A percentile compares a stretch with the other conserved stretches of the same genome.
Evolutionary conservation across 2,888 invertebrate species (phyloP).

Genomic region (Hydraecia micacea): DNA sequence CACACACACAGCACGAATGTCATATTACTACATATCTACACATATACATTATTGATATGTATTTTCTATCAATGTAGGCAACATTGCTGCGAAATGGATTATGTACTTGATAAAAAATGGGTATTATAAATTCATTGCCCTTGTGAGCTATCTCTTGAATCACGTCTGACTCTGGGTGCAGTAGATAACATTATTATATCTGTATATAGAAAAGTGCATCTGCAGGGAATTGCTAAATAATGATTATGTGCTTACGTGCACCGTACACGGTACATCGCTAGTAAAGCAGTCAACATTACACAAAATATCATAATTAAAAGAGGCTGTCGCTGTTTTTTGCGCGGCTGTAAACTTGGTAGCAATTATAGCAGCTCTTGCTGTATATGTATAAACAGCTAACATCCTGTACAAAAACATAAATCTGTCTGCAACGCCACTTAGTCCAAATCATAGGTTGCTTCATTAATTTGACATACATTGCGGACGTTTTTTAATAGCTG

Average conservation of each 20-base stretch:
- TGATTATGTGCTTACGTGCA: background rate
- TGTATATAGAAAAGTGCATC: conserved; percentile 28
- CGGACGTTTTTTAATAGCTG: conserved; percentile 41
- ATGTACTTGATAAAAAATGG: conserved; percentile 79
- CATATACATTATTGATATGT: conserved; percentile 70
- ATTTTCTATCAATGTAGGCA: conserved; percentile 76
- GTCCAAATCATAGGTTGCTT: conserved; percentile 48
- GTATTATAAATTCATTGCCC: conserved; percentile 85
- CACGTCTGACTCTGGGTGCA: conserved; percentile 63
- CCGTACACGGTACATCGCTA: background rate
- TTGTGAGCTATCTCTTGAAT: conserved; percentile 77
- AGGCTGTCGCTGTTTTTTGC: conserved; percentile 31
- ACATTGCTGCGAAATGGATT: conserved; percentile 77
- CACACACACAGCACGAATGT: conserved; percentile 75
- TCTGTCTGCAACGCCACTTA: conserved; percentile 31
- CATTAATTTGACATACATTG: conserved; percentile 63
- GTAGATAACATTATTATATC: conserved; percentile 47
- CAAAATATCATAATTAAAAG: conserved; percentile 10
- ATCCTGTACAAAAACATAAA: conserved; percentile 45
- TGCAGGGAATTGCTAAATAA: conserved; percentile 17
- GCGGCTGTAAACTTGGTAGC: background rate
- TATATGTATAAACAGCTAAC: conserved; percentile 13
- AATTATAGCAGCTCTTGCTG: background rate
- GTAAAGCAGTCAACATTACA: conserved; percentile 5
- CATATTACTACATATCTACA: conserved; percentile 68